A percentile compares a stretch with the other conserved stretches of the same genome.
Conservation (phyloP, 2,888 invertebrate genomes). For the Tiphia femorata region DNA sequence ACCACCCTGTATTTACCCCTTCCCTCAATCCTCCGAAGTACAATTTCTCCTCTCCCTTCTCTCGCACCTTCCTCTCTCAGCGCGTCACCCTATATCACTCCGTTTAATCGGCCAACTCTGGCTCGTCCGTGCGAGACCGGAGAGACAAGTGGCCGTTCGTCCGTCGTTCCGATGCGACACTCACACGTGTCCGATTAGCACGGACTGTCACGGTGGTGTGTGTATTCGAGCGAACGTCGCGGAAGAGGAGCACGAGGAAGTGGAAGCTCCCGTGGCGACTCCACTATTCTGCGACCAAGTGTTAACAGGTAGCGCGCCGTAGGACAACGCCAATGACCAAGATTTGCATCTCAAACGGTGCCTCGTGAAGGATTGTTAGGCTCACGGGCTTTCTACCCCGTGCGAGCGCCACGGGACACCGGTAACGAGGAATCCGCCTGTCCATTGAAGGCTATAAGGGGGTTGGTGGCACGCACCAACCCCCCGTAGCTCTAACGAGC, state of each 20-base stretch:
- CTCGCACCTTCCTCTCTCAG: no score
- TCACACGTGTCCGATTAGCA: slow-evolving; percentile 1
- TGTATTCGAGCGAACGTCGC: slow-evolving; percentile 17
- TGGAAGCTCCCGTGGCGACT: slow-evolving; percentile 19
- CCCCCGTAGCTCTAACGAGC: slow-evolving; percentile 30
- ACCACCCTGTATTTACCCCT: no score
- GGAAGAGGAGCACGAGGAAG: slow-evolving; percentile 12
- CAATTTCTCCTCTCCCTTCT: no score
- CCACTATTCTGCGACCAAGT: slow-evolving; percentile 9
- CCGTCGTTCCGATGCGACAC: background rate
- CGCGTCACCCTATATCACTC: no score
- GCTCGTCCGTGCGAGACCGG: background rate
- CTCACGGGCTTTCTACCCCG: no score
- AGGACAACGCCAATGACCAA: slow-evolving; percentile 18
- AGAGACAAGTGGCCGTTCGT: background rate
- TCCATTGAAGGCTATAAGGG: slow-evolving; percentile 33
- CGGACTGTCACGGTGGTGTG: slow-evolving; percentile 10
- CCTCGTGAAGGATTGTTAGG: slow-evolving; percentile 28
- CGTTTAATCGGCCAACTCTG: background rate
- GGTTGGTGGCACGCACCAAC: slow-evolving; percentile 12
- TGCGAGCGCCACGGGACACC: slow-evolving; percentile 2
- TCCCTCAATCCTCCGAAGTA: no score
- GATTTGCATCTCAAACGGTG: slow-evolving; percentile 40
- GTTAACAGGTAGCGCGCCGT: slow-evolving; percentile 15
- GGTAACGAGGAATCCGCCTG: slow-evolving; percentile 28